Evolutionary conservation across 2,113 vertebrate species (phyloP), one percentile per base, ranked within the genome.

Genomic region (Argyrosomus japonicus): DNA sequence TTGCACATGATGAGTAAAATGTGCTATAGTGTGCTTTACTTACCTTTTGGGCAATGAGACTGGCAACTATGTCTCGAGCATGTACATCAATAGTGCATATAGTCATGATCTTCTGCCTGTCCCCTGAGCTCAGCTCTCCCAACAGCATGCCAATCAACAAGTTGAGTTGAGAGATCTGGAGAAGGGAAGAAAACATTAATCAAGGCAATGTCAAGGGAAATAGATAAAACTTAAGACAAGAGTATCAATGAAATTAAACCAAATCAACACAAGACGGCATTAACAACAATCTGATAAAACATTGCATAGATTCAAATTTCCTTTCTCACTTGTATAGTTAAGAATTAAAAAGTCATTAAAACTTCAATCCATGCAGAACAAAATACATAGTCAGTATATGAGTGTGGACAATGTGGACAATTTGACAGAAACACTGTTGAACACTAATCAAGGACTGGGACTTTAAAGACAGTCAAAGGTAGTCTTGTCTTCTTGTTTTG

Each of bases 101-200:
- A 18, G 95, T 96, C 95, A 95, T 96, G 84, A 96, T 95, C 92
- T 97, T 98, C 93, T 96, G 96, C 61, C 93, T 81, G 84, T 97
- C 92, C 13, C 94, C 91, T 1, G 43, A 91, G 68, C 85, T 93
- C 79, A 97, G 92, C 23, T 97, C 95, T 87, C 95, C 95, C 84
- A 97, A 85, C 29, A 97, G 81, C 86, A 96, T 67, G 32, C 86
- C 86, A 80, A 97, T 97, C 88, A 96, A 77, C 67, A 89, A 74
- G 88, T 97, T 97, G 82, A 97, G 88, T 63, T 97, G 96, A 87
- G 90, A 84, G 87, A 97, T 86, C 96, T 96, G 79, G 51, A 80
- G 47, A 6, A 57, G 15, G 71, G 9, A 18, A 53, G 13, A 40
- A 40, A 40, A 9, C 8, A 40, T 40, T 40, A 40, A 40, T 40